These are phyloP conservation scores for Tuta absoluta DNA, from an alignment of 2,888 invertebrate species.

Conservation along the genomic window DNA sequence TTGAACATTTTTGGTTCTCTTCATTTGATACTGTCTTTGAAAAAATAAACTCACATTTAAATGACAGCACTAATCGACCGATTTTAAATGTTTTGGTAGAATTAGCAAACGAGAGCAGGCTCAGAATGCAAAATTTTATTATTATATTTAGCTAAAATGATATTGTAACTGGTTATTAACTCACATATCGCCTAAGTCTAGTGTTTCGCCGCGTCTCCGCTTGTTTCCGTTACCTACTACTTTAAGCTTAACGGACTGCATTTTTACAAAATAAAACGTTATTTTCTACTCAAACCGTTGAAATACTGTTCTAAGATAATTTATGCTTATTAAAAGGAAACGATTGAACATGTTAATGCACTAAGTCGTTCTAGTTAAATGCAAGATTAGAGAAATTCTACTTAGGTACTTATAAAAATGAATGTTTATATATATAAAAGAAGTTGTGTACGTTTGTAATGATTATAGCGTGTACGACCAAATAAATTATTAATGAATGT, in stretches of 20 bases:
- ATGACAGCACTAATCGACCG: background rate
- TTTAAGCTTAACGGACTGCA: conserved; percentile 51
- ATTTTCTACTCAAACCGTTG: conserved; percentile 39
- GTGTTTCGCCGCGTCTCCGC: conserved; percentile 35
- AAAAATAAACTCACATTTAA: too few species aligned
- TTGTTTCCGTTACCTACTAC: conserved; percentile 43
- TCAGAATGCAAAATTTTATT: conserved; percentile 21
- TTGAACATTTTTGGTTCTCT: too few species aligned
- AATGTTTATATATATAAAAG: conserved; percentile 57
- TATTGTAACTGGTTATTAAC: conserved; percentile 33
- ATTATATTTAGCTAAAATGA: conserved; percentile 33
- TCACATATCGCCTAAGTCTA: conserved; percentile 48
- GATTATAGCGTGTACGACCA: conserved; percentile 64
- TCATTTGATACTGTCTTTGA: too few species aligned
- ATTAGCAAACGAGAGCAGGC: conserved; percentile 1
- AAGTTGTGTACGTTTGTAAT: conserved; percentile 66
- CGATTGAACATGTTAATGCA: conserved; percentile 53
- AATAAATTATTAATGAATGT: conserved; percentile 52
- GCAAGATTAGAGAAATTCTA: conserved; percentile 52
- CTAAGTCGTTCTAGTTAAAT: conserved; percentile 56
- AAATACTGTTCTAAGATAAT: conserved; percentile 41
- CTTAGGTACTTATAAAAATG: conserved; percentile 55
- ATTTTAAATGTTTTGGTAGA: background rate
- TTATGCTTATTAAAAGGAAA: conserved; percentile 31
- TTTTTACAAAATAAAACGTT: conserved; percentile 45